Conservation (phyloP, 2,888 invertebrate genomes). For the Sclerodermus sp. region DNA sequence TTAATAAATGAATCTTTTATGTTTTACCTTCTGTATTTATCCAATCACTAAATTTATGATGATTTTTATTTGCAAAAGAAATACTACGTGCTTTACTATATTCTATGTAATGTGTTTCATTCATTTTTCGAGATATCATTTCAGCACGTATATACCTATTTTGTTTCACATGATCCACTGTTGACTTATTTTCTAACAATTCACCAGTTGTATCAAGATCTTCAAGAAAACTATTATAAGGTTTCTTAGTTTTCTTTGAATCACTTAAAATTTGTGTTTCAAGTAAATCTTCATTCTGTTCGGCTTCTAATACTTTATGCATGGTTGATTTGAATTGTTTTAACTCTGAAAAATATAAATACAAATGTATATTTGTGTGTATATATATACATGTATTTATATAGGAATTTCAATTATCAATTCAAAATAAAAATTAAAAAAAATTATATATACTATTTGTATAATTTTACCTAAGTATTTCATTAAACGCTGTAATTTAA, state of each 20-base stretch:
- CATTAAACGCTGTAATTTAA: constrained; percentile 74
- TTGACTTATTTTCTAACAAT: constrained; percentile 53
- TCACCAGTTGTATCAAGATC: constrained; percentile 54
- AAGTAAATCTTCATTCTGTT: constrained; percentile 58
- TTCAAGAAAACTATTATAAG: constrained; percentile 40
- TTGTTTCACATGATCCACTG: constrained; percentile 66
- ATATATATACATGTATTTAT: no score
- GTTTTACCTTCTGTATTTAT: constrained; percentile 45
- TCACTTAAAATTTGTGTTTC: constrained; percentile 49
- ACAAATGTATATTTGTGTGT: neutral
- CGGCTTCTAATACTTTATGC: constrained; percentile 52
- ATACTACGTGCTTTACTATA: constrained; percentile 78
- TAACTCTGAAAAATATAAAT: constrained; percentile 28
- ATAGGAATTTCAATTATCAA: no score
- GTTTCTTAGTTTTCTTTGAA: constrained; percentile 25
- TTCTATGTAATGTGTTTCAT: constrained; percentile 66
- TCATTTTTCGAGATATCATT: constrained; percentile 61
- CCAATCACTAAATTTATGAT: constrained; percentile 56
- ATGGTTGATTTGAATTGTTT: constrained; percentile 59
- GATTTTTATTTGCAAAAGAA: constrained; percentile 67
- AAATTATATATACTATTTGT: neutral
- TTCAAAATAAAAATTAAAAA: neutral
- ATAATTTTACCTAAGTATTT: constrained; percentile 64
- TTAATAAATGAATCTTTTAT: no score
- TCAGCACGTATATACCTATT: constrained; percentile 62